These are phyloP conservation scores for Aeoliscus strigatus DNA, from an alignment of 2,797 vertebrate genomes.

Conservation along the genomic window DNA sequence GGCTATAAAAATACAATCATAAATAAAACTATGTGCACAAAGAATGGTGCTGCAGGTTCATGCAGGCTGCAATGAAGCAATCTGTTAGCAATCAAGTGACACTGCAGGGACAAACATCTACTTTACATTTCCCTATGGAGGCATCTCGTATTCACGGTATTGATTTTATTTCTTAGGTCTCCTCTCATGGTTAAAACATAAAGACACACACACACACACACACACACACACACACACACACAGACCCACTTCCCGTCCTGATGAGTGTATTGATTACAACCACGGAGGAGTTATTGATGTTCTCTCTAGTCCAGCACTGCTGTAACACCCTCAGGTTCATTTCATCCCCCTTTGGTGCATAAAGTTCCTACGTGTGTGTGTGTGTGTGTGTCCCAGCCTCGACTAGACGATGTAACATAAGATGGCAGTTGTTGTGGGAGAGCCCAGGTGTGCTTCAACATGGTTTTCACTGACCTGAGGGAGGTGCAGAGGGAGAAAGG, in stretches of 20 bases:
- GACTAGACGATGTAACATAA: slow-evolving; percentile 45
- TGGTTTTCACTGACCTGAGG: slow-evolving; percentile 13
- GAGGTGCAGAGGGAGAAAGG: slow-evolving; percentile 5
- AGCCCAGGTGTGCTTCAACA: slow-evolving; percentile 43
- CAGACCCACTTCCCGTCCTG: slow-evolving; percentile 16
- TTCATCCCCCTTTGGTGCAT: slow-evolving; percentile 5
- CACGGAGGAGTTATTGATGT: slow-evolving; percentile 35
- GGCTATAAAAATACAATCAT: too few relatives aligned
- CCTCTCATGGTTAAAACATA: slow-evolving; percentile 25
- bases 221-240: slow-evolving; percentile 6
- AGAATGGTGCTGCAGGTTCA: slow-evolving; percentile 1
- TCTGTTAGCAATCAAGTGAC: slow-evolving; percentile 10
- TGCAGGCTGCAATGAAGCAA: slow-evolving; percentile 2
- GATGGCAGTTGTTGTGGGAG: slow-evolving; percentile 9
- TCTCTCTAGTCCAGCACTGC: slow-evolving; percentile 18
- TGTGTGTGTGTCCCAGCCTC: slow-evolving; percentile 16
- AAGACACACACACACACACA: slow-evolving; percentile 11
- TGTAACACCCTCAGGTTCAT: slow-evolving; percentile 17
- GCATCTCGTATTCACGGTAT: slow-evolving; percentile 23
- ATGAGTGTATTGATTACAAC: slow-evolving; percentile 49
- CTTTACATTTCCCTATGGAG: slow-evolving; percentile 30
- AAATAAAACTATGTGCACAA: too few relatives aligned
- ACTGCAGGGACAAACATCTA: slow-evolving; percentile 26
- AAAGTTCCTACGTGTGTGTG: slow-evolving; percentile 6
- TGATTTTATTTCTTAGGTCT: slow-evolving; percentile 25